Evolutionary conservation across 2,888 invertebrate genomes (phyloP), one percentile per base, ranked within the genome.

Genomic region (Parnassius smintheus): DNA sequence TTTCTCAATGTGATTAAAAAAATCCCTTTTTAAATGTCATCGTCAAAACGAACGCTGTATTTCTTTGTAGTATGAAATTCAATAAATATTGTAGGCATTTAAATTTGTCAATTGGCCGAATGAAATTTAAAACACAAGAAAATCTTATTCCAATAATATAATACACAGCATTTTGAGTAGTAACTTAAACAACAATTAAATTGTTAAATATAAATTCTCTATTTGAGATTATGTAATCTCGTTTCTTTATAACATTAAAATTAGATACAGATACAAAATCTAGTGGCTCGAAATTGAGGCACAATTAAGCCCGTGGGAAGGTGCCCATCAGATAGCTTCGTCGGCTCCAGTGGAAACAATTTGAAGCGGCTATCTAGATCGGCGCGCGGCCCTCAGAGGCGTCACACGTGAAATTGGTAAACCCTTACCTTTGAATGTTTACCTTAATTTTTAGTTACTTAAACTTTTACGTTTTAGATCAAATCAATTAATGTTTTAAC

Each of bases 331-430:
- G 90, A 90, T 90, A 88, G 72, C 72, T 76, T 71, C 71, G 70
- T 69, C 78, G 80, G 79, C 74, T 78, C 78, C 83, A 80, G 80
- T 84, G 82, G 86, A 88, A 91, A 90, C 90, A 90, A 90, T 90
- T 91, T 86, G 79, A 75, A 72, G 67, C 67, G 70, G 75, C 78
- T 91, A 91, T 91, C 91, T 72, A 75, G 90, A 90, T 91, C 83
- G 83, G 80, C 78, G 68, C 70, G 66, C 72, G 72, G 75, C 73
- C 70, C 68, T 69, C 61, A 66, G 71, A 75, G 75, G 76, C 74
- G 75, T 72, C 70, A 79, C 77, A 78, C 75, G 79, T 79, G 78
- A 80, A 77, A 80, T 76, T 72, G 74, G 71, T 73, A 75, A 70
- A 74, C 77, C 76, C 7, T 35, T 77, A 77, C 76, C 75, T 76